Evolutionary conservation across 1,140 invertebrate genomes (phyloP).

Genomic region (Teleopsis dalmanni): DNA sequence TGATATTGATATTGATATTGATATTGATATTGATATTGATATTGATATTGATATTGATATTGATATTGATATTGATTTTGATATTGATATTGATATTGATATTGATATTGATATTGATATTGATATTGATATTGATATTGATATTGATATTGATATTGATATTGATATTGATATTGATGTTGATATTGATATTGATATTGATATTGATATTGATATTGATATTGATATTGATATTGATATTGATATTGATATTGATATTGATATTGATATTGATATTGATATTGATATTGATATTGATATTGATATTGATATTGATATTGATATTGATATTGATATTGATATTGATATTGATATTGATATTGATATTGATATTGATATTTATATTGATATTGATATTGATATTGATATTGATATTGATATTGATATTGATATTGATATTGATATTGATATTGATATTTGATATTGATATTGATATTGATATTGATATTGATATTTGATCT

Average conservation of each 20-base stretch:
- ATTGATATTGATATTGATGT: background rate
- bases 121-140: background rate
- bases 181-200: background rate
- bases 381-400: background rate
- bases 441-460: background rate
- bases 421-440: constrained; percentile 1
- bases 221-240: background rate
- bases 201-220: background rate
- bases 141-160: background rate
- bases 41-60: background rate
- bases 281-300: background rate
- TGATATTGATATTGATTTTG: background rate
- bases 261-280: background rate
- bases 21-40: background rate
- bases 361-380: background rate
- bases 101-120: background rate
- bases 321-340: constrained; percentile 1
- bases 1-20: background rate
- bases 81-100: background rate
- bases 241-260: background rate
- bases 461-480: background rate
- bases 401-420: background rate
- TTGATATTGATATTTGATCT: background rate
- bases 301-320: background rate
- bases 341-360: background rate